Base-by-base conservation (phyloP, 2,888 invertebrate genomes). In the Cetonia aurata region DNA sequence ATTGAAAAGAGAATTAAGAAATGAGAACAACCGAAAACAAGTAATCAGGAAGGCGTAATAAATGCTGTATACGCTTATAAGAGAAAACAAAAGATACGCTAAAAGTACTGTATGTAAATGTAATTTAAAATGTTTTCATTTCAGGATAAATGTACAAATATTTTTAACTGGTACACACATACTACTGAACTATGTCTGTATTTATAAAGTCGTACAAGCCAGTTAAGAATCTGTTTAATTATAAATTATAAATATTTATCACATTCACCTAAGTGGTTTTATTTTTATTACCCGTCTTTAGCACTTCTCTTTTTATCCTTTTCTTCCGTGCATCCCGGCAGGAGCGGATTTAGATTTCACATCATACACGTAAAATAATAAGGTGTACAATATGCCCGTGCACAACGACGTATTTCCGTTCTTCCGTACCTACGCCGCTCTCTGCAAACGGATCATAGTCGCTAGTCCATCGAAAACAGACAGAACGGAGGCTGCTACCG, bases 211-310 rank as follows among this genome's bases (percentile, higher is more conserved):
- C 80, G 81, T 82, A 80, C 82, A 80, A 81, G 81, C 84, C 83
- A 84, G 83, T 83, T 83, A 78, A 83, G 75, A 65, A 81, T 81
- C 82, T 82, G 83, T 84, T 84, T 83, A 83, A 83, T 83, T 83
- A 84, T 83, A 81, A 84, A 84, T 83, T 82, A 83, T 83, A 83
- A 84, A 83, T 84, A 84, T 84, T 84, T 84, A 84, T 84, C 84
- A 83, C 83, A 83, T 81, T 76, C 74, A 72, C 37, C 33, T 56
- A 56, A 55, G 62, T 66, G 66, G 67, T 71, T 72, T 71, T 71
- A 73, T 73, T 73, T 67, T 67, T 62, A 52, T 60, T 65, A 46
- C 62, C 67, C 57, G 62, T 65, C 67, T 57, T 56, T 57, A 56
- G 56, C 67, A 68, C 67, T 48, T 68, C 19, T 65, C 62, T 50